Conservation (phyloP, 2,113 vertebrate species). For the Microcebus jonahi region DNA sequence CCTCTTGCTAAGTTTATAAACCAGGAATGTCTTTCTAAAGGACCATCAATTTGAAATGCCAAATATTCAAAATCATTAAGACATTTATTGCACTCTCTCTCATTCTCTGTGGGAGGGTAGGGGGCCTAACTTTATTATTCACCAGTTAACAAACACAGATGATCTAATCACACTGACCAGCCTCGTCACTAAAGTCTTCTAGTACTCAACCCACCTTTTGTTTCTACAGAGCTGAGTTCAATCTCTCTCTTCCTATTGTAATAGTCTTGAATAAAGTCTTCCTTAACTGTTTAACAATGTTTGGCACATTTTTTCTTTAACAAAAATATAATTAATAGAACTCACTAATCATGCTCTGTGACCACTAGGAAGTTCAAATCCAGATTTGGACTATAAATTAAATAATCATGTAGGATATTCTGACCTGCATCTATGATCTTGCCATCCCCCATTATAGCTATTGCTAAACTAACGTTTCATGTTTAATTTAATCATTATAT, state of each 20-base stretch:
- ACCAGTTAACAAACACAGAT: neutral
- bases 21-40: neutral
- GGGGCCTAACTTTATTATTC: neutral
- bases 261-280: neutral
- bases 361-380: neutral
- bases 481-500: neutral
- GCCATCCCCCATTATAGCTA: neutral
- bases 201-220: neutral
- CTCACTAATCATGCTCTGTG: neutral
- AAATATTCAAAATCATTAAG: neutral
- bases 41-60: neutral
- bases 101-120: neutral
- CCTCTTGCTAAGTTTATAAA: neutral
- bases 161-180: neutral
- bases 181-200: neutral
- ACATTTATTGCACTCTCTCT: neutral
- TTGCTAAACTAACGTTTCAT: neutral
- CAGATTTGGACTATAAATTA: neutral
- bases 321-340: neutral
- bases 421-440: neutral
- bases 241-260: neutral
- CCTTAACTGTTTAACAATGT: neutral
- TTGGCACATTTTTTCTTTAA: neutral
- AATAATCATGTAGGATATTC: neutral
- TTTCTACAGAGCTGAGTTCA: neutral